A percentile compares a stretch with the other conserved stretches of the same genome.
phyloP scores from a whole-genome alignment of 2,113 vertebrate genomes.

The Gymnocephalus cernua region DNA sequence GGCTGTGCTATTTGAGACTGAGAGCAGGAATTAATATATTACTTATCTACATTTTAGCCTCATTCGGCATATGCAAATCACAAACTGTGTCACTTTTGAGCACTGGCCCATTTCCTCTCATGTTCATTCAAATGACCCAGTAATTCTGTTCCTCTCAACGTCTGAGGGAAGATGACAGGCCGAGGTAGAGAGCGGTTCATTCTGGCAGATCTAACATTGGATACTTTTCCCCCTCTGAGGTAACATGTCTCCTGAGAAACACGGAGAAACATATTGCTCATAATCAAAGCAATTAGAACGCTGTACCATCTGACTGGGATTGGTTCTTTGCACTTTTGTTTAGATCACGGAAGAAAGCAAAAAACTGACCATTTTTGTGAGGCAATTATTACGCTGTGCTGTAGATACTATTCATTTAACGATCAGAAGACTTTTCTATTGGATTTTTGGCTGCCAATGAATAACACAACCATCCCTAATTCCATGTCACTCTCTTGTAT shows the following conservation, averaged over 20 bases:
- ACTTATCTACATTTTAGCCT: slow-evolving; percentile 51
- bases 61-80: slow-evolving; percentile 62
- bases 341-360: slow-evolving; percentile 42
- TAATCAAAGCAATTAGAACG: slow-evolving; percentile 59
- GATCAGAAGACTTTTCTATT: slow-evolving; percentile 54
- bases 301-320: slow-evolving; percentile 38
- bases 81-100: slow-evolving; percentile 55
- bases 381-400: slow-evolving; percentile 52
- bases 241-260: slow-evolving; percentile 36
- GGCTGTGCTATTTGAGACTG: slow-evolving; percentile 15
- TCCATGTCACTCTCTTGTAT: slow-evolving; percentile 50
- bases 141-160: slow-evolving; percentile 54
- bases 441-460: slow-evolving; percentile 55
- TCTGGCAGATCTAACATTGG: slow-evolving; percentile 55
- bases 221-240: slow-evolving; percentile 32
- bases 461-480: slow-evolving; percentile 38
- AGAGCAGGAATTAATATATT: slow-evolving; percentile 30
- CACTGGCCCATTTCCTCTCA: slow-evolving; percentile 61
- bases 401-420: slow-evolving; percentile 53
- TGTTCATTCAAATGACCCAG: slow-evolving; percentile 55
- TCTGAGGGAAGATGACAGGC: slow-evolving; percentile 61
- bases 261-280: slow-evolving; percentile 48
- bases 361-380: slow-evolving; percentile 2
- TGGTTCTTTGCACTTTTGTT: slow-evolving; percentile 45
- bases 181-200: slow-evolving; percentile 56